Percentiles rank a stretch among this genome's conserved stretches.
These are phyloP conservation scores for Agrotis puta DNA, from an alignment of 2,888 invertebrate genomes.

Conservation along the genomic window DNA sequence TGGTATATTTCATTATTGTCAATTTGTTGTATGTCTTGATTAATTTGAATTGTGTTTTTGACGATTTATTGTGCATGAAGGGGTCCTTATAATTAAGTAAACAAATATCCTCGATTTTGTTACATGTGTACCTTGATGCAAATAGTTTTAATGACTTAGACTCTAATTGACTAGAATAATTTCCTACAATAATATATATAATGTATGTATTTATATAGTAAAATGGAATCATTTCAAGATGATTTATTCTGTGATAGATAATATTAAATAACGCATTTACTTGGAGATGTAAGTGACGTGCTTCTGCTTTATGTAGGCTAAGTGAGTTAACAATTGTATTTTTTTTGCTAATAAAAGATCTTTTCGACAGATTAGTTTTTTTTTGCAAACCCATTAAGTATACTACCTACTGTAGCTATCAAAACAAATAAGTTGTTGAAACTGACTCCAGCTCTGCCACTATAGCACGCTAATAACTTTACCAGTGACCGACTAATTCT, in stretches of 20 bases:
- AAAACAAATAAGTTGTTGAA: too few species aligned
- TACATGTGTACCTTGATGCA: slow-evolving; percentile 40
- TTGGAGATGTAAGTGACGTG: slow-evolving; percentile 33
- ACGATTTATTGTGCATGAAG: slow-evolving; percentile 25
- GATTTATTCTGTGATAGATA: slow-evolving; percentile 68
- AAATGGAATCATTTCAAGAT: slow-evolving; percentile 66
- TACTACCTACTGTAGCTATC: too few species aligned
- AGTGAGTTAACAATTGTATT: slow-evolving; percentile 26
- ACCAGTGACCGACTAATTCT: too few species aligned
- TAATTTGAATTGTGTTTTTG: slow-evolving; percentile 33
- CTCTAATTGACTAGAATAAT: slow-evolving; percentile 49
- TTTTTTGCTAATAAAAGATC: slow-evolving; percentile 46
- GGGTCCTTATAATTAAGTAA: slow-evolving; percentile 22
- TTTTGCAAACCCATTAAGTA: background rate
- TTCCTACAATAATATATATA: slow-evolving; percentile 56
- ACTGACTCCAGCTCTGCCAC: too few species aligned
- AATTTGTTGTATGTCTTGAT: slow-evolving; percentile 14
- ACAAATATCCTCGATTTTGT: slow-evolving; percentile 20
- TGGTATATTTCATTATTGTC: slow-evolving; percentile 33
- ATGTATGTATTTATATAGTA: slow-evolving; percentile 13
- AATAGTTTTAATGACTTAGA: slow-evolving; percentile 53
- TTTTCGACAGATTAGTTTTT: background rate
- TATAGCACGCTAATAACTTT: too few species aligned
- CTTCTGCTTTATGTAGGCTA: slow-evolving; percentile 32
- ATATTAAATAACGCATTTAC: slow-evolving; percentile 52